Percentiles rank a stretch among this genome's conserved stretches.
These are phyloP conservation scores for Barbus barbus DNA, from an alignment of 2,113 vertebrate genomes.

Conservation along the genomic window DNA sequence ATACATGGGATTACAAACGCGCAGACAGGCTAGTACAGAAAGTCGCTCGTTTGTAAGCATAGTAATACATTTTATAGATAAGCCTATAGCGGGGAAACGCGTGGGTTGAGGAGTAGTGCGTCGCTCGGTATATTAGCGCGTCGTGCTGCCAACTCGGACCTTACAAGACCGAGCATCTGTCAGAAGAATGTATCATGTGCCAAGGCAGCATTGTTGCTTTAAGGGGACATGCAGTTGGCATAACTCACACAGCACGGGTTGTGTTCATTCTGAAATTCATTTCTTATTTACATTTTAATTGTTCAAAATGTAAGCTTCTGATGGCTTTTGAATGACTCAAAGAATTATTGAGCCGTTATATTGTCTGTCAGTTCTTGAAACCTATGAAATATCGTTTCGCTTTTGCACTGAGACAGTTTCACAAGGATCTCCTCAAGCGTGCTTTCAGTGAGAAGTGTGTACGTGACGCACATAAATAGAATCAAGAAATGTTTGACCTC, in stretches of 20 bases:
- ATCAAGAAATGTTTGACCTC: constrained; percentile 26
- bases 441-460: constrained; percentile 43
- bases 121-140: neutral
- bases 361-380: neutral
- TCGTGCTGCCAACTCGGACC: neutral
- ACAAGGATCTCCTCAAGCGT: constrained; percentile 43
- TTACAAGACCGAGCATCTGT: constrained; percentile 18
- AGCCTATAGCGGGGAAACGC: neutral
- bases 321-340: neutral
- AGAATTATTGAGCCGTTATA: neutral
- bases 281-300: neutral
- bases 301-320: neutral
- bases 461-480: constrained; percentile 66
- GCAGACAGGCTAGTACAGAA: neutral
- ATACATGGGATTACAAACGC: neutral
- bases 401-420: neutral
- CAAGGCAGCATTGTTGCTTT: neutral
- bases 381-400: neutral
- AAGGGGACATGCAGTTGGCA: neutral
- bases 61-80: neutral
- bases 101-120: neutral
- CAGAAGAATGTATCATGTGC: constrained; percentile 6
- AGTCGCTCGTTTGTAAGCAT: no score
- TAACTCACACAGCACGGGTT: neutral
- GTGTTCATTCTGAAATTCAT: neutral